phyloP scores from a whole-genome alignment of 2,888 invertebrate genomes.

The Pachliopta kotzebuea region DNA sequence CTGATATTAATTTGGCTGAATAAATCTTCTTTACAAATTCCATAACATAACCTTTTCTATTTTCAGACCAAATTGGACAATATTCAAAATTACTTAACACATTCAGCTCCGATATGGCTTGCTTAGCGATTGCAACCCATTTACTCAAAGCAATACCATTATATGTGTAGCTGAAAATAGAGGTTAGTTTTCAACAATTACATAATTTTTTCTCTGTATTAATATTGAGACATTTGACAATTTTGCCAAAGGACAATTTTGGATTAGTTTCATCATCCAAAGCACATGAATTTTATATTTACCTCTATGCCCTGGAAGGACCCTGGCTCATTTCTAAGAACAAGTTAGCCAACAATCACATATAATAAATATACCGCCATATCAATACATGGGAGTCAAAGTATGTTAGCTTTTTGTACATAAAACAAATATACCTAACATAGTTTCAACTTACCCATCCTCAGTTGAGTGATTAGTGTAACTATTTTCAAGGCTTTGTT shows the following conservation, averaged over 20 bases:
- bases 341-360: no score
- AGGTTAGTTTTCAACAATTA: no score
- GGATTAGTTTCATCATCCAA: no score
- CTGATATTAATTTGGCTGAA: slow-evolving; percentile 54
- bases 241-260: no score
- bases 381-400: no score
- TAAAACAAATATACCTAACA: not conserved
- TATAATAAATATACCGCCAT: no score
- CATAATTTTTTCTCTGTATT: no score
- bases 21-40: slow-evolving; percentile 62
- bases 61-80: slow-evolving; percentile 69
- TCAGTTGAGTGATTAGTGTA: slow-evolving; percentile 57
- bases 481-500: slow-evolving; percentile 56
- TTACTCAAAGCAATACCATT: slow-evolving; percentile 64
- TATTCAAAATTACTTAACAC: slow-evolving; percentile 73
- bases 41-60: slow-evolving; percentile 49
- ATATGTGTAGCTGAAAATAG: slow-evolving; percentile 55
- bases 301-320: no score
- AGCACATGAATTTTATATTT: no score
- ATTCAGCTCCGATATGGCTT: slow-evolving; percentile 80
- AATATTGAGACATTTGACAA: no score
- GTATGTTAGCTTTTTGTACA: no score
- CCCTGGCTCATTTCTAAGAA: no score
- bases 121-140: slow-evolving; percentile 71
- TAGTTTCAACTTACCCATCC: slow-evolving; percentile 50